Base-by-base conservation (phyloP, 2,888 invertebrate species). In the Dynastes grantii region DNA sequence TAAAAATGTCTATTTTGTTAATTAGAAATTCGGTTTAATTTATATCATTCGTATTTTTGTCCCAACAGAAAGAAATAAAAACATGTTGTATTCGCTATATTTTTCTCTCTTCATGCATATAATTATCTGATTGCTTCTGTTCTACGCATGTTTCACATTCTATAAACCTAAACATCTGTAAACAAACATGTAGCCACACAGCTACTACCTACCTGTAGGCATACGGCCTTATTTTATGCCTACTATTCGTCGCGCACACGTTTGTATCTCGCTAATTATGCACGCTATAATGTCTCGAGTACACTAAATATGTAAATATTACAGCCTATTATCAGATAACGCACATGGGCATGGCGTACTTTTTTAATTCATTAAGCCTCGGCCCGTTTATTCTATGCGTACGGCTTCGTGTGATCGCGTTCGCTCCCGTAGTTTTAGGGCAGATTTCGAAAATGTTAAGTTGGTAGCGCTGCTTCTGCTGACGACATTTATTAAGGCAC, bases 241-340 rank as follows among this genome's bases (percentile, higher is more conserved):
- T 37, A 40, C 65, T 65, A 65, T 37, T 65, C 65, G 40, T 16
- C 49, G 27, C 67, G 37, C 27, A 37, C 27, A 73, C 73, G 61
- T 27, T 73, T 73, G 73, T 73, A 73, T 73, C 73, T 40, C 58
- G 58, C 73, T 73, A 73, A 73, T 73, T 73, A 73, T 73, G 73
- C 73, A 45, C 22, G 73, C 58, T 73, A 58, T 73, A 73, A 58
- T 58, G 73, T 58, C 61, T 22, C 32, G 58, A 37, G 40, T 73
- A 73, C 61, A 73, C 73, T 61, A 40, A 58, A 58, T 73, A 73
- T 73, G 73, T 73, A 73, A 73, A 73, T 73, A 73, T 61, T 73
- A 73, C 61, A 27, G 40, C 73, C 40, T 73, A 22, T 73, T 73
- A 73, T 73, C 73, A 73, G 73, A 73, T 73, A 73, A 73, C 58